Conservation (phyloP, 2,113 vertebrate species). For the Hippocampus zosterae region DNA sequence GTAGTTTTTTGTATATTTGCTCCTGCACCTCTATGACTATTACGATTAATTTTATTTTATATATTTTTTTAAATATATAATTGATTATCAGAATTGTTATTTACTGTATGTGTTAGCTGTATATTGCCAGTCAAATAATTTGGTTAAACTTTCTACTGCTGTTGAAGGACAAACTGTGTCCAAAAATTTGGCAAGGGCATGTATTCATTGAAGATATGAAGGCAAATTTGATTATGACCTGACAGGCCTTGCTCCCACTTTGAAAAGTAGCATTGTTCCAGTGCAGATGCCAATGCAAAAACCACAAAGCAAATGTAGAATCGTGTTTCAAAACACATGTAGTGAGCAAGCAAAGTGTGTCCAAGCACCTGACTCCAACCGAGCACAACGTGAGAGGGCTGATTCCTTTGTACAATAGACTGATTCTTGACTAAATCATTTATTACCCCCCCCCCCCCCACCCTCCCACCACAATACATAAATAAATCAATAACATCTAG, state of each 20-base stretch:
- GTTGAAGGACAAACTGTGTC: background rate
- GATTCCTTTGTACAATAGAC: background rate
- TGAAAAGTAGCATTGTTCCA: background rate
- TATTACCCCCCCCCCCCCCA: background rate
- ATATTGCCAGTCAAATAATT: background rate
- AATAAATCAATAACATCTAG: background rate
- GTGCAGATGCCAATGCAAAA: background rate
- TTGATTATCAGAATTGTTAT: background rate
- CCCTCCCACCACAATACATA: background rate
- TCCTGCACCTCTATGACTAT: no score
- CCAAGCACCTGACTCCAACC: background rate
- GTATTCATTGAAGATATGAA: background rate
- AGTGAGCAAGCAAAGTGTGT: background rate
- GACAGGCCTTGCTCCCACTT: background rate
- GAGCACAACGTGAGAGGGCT: background rate
- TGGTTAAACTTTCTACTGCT: background rate
- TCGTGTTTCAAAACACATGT: background rate
- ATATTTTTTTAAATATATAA: background rate
- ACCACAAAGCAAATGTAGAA: background rate
- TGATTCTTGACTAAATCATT: background rate
- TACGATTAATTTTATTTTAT: no score
- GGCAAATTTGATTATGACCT: background rate
- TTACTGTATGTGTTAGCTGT: no score
- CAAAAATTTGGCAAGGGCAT: background rate
- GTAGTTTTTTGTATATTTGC: no score